Evolutionary conservation across 2,797 vertebrate genomes (phyloP).

Genomic region (Paedocypris micromegethes): DNA sequence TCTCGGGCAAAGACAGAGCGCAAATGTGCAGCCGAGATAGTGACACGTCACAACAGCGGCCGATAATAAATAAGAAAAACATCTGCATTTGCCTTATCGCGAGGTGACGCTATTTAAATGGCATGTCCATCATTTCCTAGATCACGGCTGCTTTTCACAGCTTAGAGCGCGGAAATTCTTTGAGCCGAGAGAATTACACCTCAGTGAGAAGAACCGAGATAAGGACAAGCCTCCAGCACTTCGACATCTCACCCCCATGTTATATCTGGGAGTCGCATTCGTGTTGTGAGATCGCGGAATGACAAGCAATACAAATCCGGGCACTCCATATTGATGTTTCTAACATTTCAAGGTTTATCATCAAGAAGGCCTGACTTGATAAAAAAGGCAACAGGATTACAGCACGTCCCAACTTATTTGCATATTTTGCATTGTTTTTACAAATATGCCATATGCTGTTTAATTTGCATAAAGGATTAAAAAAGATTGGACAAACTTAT

Average conservation of each 20-base stretch:
- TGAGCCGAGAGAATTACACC: conserved; percentile 40
- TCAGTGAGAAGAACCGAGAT: conserved; percentile 43
- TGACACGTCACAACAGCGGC: conserved; percentile 55
- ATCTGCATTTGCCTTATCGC: conserved; percentile 66
- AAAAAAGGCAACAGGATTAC: too few species aligned
- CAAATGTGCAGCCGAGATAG: conserved; percentile 55
- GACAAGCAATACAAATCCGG: conserved; percentile 35
- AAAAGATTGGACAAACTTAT: too few species aligned
- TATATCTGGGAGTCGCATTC: conserved; percentile 28
- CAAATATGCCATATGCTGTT: not conserved
- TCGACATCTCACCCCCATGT: conserved; percentile 20
- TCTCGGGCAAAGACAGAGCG: conserved; percentile 50
- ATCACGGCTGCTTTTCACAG: conserved; percentile 62
- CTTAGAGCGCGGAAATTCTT: conserved; percentile 60
- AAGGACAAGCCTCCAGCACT: conserved; percentile 47
- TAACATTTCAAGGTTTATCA: conserved; percentile 16
- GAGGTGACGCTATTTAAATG: conserved; percentile 53
- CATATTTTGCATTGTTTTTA: not conserved
- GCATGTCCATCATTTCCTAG: conserved; percentile 58
- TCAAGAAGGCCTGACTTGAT: too few species aligned
- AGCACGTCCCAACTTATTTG: not conserved
- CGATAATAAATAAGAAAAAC: conserved; percentile 52
- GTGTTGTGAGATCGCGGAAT: conserved; percentile 30
- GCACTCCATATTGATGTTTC: conserved; percentile 5
- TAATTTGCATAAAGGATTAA: too few species aligned